Base-by-base conservation (phyloP, 2,888 invertebrate species). In the Colletes collaris region DNA sequence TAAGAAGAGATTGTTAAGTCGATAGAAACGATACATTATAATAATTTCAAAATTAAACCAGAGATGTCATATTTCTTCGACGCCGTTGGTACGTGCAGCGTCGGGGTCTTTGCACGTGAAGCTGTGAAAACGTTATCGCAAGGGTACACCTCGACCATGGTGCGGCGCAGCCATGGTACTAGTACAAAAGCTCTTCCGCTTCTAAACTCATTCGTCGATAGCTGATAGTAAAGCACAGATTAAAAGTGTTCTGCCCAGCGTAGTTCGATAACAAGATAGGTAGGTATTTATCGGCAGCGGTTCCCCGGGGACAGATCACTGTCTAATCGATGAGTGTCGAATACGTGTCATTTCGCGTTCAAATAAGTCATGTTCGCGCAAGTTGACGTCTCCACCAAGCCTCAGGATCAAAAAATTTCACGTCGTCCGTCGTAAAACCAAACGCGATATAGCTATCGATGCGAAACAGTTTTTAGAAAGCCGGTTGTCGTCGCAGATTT, bases 251-350 rank as follows among this genome's bases (percentile, higher is more conserved):
- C 60, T 75, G 76, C 60, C 69, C 56, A 65, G 44, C 44, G 77
- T 68, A 70, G 58, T 59, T 86, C 79, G 91, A 92, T 91, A 91
- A 91, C 84, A 83, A 83, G 85, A 86, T 89, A 88, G 87, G 77
- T 85, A 87, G 87, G 83, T 86, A 88, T 90, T 90, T 91, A 90
- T 91, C 91, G 86, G 72, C 64, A 78, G 62, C 58, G 69, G 69
- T 50, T 70, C 49, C 58, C 65, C 59, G 66, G 49, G 16, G 56
- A n/a, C 53, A 63, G 69, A 86, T 79, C 86, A 89, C 70, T 86
- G 81, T 81, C 71, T 58, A 46, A 44, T 66, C 60, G 59, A 59
- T 64, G 27, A 44, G 50, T 49, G 16, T 63, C 49, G 69, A 67
- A 56, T 67, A 79, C 70, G 69, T 67, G 79, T 69, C 67, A 46